These are phyloP conservation scores for Cheilinus undulatus DNA, from an alignment of 2,113 vertebrate species.

Conservation along the genomic window DNA sequence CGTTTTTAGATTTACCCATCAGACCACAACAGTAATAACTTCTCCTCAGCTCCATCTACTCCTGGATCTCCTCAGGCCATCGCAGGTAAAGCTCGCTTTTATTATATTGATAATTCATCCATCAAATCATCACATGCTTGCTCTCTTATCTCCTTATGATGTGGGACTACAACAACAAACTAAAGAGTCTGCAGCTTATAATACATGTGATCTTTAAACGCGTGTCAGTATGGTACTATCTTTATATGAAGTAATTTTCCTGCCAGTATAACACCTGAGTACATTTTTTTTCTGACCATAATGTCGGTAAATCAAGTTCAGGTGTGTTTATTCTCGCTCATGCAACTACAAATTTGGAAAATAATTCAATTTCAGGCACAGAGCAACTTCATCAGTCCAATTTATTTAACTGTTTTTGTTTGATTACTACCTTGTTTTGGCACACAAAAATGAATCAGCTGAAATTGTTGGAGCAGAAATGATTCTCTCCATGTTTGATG, in stretches of 20 bases:
- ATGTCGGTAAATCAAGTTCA: slow-evolving; percentile 34
- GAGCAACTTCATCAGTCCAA: slow-evolving; percentile 15
- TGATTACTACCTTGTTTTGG: slow-evolving; percentile 47
- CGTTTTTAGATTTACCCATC: slow-evolving; percentile 94
- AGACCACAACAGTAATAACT: slow-evolving; percentile 98
- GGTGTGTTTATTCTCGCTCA: slow-evolving; percentile 30
- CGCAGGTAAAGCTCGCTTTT: slow-evolving; percentile 83
- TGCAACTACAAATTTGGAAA: slow-evolving; percentile 31
- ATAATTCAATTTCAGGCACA: slow-evolving; percentile 11
- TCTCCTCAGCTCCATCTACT: slow-evolving; percentile 94
- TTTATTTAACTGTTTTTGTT: slow-evolving; percentile 41
- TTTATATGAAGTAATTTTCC: not conserved
- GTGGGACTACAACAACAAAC: too few species aligned
- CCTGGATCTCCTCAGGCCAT: slow-evolving; percentile 97
- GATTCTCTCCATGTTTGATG: slow-evolving; percentile 25
- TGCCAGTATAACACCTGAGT: not conserved
- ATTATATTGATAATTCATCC: not conserved
- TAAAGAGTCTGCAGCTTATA: not conserved
- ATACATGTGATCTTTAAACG: not conserved
- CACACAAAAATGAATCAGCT: slow-evolving; percentile 15
- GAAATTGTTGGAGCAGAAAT: slow-evolving; percentile 36
- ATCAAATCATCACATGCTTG: too few species aligned
- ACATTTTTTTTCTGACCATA: slow-evolving; percentile 25
- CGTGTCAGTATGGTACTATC: not conserved
- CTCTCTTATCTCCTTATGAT: too few species aligned